Conservation (phyloP, 2,113 vertebrate species). For the Ahaetulla prasina region DNA sequence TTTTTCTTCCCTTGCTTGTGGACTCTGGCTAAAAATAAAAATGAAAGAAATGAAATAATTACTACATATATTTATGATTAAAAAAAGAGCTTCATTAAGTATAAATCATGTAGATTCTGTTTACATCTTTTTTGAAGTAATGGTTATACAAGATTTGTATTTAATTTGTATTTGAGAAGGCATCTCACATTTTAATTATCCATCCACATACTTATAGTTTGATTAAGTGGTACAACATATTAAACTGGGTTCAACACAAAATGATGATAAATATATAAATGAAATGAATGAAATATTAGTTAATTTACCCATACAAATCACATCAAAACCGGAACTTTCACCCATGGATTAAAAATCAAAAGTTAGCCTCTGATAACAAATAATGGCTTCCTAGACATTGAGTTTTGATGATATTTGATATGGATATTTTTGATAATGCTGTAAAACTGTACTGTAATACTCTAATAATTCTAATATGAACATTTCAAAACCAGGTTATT, state of each 20-base stretch:
- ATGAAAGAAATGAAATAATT: not conserved
- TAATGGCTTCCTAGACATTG: not conserved
- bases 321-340: not conserved
- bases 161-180: not conserved
- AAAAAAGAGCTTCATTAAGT: not conserved
- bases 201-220: not conserved
- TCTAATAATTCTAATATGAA: not conserved
- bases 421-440: not conserved
- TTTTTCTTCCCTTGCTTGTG: conserved; percentile 80
- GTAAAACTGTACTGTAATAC: not conserved
- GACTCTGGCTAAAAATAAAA: conserved; percentile 76
- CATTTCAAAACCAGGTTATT: not conserved
- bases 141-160: not conserved
- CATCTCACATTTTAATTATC: not conserved
- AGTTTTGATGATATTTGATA: not conserved
- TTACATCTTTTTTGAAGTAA: not conserved
- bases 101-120: not conserved
- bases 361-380: not conserved
- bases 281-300: not conserved
- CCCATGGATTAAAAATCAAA: not conserved
- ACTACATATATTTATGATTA: not conserved
- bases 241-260: not conserved
- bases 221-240: not conserved
- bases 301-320: not conserved
- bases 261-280: not conserved